A percentile compares a stretch with the other conserved stretches of the same genome.
phyloP scores from a whole-genome alignment of 2,797 vertebrate species.

The Smutsia gigantea region DNA sequence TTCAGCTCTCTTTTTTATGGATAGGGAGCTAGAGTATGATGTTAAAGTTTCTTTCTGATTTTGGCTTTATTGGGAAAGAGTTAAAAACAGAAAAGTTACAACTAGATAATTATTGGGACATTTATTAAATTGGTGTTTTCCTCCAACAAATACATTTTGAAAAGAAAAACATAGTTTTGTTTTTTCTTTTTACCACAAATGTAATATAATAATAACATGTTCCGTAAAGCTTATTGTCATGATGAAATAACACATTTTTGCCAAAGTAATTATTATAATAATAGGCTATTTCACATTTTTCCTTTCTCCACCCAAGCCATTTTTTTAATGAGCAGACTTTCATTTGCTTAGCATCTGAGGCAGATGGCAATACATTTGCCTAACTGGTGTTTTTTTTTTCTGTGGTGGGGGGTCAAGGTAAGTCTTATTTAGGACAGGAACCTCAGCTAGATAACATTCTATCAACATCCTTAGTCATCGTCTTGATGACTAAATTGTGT shows the following conservation, averaged over 20 bases:
- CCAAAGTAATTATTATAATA: conserved; percentile 71
- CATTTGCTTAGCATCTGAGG: conserved; percentile 5
- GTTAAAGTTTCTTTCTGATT: not conserved
- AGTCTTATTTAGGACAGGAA: not conserved
- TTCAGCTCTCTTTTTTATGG: not conserved
- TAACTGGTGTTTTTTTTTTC: not conserved
- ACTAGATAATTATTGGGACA: conserved; percentile 40
- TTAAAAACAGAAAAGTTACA: conserved; percentile 51
- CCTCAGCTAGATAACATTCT: not conserved
- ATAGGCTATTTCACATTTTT: conserved; percentile 61
- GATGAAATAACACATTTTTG: conserved; percentile 60
- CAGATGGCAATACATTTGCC: not conserved
- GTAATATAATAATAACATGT: conserved; percentile 37
- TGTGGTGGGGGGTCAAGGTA: accelerated
- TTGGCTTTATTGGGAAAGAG: conserved; percentile 13
- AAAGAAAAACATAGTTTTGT: conserved; percentile 37
- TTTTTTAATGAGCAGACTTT: conserved; percentile 23
- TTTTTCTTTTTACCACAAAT: conserved; percentile 41
- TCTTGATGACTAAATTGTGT: not conserved
- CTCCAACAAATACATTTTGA: conserved; percentile 29
- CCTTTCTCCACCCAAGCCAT: not conserved
- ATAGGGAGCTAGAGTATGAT: not conserved
- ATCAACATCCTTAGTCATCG: not conserved
- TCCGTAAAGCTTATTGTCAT: conserved; percentile 61
- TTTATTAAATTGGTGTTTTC: conserved; percentile 61